Base-by-base conservation (phyloP, 1,140 invertebrate species). In the Probaryconus sp. region DNA sequence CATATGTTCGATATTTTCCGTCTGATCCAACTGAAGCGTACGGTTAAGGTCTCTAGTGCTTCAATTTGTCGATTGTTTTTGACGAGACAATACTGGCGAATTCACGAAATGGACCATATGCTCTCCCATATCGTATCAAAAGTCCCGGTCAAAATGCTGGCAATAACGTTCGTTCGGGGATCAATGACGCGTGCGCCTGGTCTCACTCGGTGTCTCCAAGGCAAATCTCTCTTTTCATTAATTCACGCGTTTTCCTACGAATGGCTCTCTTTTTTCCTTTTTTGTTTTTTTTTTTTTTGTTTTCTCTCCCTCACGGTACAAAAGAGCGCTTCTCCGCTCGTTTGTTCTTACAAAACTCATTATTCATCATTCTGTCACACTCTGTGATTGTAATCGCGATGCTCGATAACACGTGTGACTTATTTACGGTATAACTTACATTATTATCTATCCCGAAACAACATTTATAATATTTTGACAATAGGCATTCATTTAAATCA, bases 1-100 rank as follows among this genome's bases (percentile, higher is more conserved):
- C 53, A 69, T 60, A 69, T 69, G 65, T 69, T 51, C 45, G 28
- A 58, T 69, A 60, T 69, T 60, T 69, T 58, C 37, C 9, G 60
- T 35, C 37, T 42, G 40, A 47, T 43, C 58, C 38, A 10, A 37
- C 17, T 3, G 33, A n/a, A 21, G 43, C 43, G 42, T 31, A 50
- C 45, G 33, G 18, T 38, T 18, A 30, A 40, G 43, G 40, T 30
- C 48, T 45, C 48, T 45, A 28, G 11, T n/a, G 47, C 14, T 13
- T n/a, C 17, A 31, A 31, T 31, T 20, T 5, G 33, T 47, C 51
- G 35, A 67, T 67, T 48, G 63, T 65, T 55, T 67, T 67, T 67
- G 50, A 50, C 63, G 50, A 50, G 37, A 67, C 63, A 67, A 67
- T 50, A 51, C 21, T 40, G 42, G n/a, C n/a, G n/a, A n/a, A n/a